Conservation (phyloP, 2,888 invertebrate genomes). For the Mystacides longicornis region DNA sequence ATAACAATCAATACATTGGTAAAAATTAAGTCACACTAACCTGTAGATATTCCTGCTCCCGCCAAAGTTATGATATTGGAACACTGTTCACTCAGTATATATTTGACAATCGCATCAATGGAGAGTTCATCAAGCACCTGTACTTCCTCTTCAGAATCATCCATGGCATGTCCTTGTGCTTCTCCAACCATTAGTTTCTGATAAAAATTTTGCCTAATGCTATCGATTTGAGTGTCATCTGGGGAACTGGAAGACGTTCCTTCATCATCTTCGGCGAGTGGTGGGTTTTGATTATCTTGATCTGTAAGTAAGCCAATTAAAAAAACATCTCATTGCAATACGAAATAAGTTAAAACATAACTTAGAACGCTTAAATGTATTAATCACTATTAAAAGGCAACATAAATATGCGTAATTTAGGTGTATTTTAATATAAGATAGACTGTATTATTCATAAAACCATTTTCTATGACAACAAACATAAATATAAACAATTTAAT, state of each 20-base stretch:
- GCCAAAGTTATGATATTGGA: conserved; percentile 88
- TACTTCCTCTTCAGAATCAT: conserved; percentile 30
- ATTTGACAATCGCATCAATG: conserved; percentile 70
- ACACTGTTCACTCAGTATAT: conserved; percentile 69
- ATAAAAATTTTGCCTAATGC: conserved; percentile 56
- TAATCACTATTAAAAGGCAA: too few species aligned
- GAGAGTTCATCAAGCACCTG: conserved; percentile 60
- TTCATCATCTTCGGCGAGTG: too few species aligned
- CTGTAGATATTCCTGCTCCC: conserved; percentile 95
- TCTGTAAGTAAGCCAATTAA: too few species aligned
- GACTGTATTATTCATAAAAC: too few species aligned
- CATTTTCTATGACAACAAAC: too few species aligned
- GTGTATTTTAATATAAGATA: too few species aligned
- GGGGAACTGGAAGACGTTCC: conserved; percentile 10
- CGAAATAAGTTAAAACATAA: too few species aligned
- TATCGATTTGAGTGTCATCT: conserved; percentile 52
- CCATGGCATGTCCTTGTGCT: conserved; percentile 33
- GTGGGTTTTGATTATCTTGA: too few species aligned
- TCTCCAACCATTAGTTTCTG: conserved; percentile 56
- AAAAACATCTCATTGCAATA: too few species aligned
- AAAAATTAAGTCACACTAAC: conserved; percentile 48
- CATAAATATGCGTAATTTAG: too few species aligned
- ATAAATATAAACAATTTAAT: too few species aligned
- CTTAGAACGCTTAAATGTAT: too few species aligned
- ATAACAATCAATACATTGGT: conserved; percentile 5